These are phyloP conservation scores for Laupala kohalensis DNA, from an alignment of 1,140 invertebrate genomes.

Conservation along the genomic window DNA sequence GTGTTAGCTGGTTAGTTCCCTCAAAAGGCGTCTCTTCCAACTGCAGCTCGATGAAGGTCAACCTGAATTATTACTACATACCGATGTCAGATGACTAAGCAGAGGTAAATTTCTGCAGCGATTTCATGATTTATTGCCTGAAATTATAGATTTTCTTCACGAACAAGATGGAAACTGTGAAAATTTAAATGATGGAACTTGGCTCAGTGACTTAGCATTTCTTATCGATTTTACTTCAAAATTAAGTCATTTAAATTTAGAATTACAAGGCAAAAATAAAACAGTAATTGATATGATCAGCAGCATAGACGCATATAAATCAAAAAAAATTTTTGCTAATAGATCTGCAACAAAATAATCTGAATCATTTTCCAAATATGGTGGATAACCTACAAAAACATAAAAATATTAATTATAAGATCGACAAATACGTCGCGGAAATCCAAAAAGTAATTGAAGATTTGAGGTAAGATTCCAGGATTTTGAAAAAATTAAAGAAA, in stretches of 20 bases:
- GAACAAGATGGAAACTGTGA: slow-evolving; percentile 2
- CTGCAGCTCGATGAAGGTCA: slow-evolving; percentile 17
- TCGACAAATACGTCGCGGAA: slow-evolving; percentile 12
- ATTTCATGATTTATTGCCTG: slow-evolving; percentile 10
- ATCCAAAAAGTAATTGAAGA: too few species aligned
- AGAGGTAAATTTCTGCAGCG: slow-evolving; percentile 9
- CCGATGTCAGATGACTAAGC: slow-evolving; percentile 11
- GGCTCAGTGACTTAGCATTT: slow-evolving; percentile 16
- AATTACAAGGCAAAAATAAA: slow-evolving; percentile 19
- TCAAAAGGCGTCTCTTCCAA: slow-evolving; percentile 17
- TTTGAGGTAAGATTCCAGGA: slow-evolving; percentile 5
- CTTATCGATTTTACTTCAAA: slow-evolving; percentile 20
- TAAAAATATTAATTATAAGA: slow-evolving; percentile 14
- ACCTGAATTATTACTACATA: slow-evolving; percentile 15
- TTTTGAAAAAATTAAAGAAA: slow-evolving; percentile 6
- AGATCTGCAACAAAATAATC: slow-evolving; percentile 18
- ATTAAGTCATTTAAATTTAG: slow-evolving; percentile 22
- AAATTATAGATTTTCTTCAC: slow-evolving; percentile 9
- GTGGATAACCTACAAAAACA: slow-evolving; percentile 14
- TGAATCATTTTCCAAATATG: slow-evolving; percentile 14
- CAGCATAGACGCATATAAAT: slow-evolving; percentile 1
- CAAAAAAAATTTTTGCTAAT: slow-evolving; percentile 11
- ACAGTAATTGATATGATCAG: slow-evolving; percentile 21
- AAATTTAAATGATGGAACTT: slow-evolving; percentile 17
- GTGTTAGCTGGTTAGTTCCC: slow-evolving; percentile 18